Evolutionary conservation across 2,113 vertebrate genomes (phyloP), one percentile per base, ranked within the genome.

Genomic region (Malaclemys terrapin): DNA sequence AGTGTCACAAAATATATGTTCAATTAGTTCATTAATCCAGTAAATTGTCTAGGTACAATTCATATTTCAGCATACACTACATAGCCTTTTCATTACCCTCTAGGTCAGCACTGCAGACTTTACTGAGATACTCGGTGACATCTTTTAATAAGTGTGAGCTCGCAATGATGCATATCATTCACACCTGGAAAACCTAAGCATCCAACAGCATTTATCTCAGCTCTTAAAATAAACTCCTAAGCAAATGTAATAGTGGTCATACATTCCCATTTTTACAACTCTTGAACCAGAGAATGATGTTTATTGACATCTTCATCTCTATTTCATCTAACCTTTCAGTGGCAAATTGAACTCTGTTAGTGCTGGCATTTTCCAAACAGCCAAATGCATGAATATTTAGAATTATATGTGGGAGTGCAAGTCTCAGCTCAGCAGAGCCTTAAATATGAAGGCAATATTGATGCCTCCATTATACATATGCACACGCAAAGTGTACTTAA

Each of bases 71-170:
- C 80, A 95, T 86, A 87, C 82, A 86, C 88, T 89, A 42, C n/a
- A 84, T 1, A 49, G 45, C 27, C 2, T 69, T 83, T 11, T 47
- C 25, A 72, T 81, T 92, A 91, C 76, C 80, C n/a, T 91, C 49
- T 88, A 5, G 56, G 91, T 93, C 82, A 80, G 50, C n/a, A 49
- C 87, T 78, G n/a, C 14, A 93, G 65, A 78, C 29, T 85, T 92
- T 87, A 88, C 35, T 65, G 59, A 82, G 47, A 65, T 52, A 86
- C 4, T 11, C 11, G 54, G 25, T 72, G 87, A 91, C 59, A 62
- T 86, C 82, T 92, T 91, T 91, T 96, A 96, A 95, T 89, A 94
- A 93, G 62, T 87, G 82, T 89, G 86, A 88, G n/a, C 7, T 57
- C 31, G 47, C 88, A 93, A 88, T 92, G 4, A 16, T 89, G n/a